Base-by-base conservation (phyloP, 2,888 invertebrate genomes). In the Caenorhabditis imperialis region DNA sequence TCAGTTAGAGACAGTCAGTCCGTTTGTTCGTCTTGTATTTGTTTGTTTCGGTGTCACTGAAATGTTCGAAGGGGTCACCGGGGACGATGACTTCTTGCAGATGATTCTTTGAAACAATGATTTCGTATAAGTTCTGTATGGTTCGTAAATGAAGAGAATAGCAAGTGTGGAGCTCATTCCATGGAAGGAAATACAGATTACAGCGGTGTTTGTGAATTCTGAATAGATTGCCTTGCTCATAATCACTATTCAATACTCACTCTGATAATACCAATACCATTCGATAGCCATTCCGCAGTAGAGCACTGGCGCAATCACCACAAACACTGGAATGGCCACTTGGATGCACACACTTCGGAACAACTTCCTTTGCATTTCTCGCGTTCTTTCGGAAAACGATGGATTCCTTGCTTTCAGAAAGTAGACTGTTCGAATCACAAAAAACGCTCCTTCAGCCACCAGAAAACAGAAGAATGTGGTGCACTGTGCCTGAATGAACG, bases 221-320 rank as follows among this genome's bases (percentile, higher is more conserved):
- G 47, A n/a, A 63, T 51, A 5, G 37, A 8, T 14, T 25, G 3
- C 10, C 10, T 18, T 1, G 1, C 5, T 12, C 23, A 22, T 18
- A 23, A 22, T 18, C 12, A 18, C 3, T 6, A 18, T 42, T 1
- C 4, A 7, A 3, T 2, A 22, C 47, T 16, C 3, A 62, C 62
- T 44, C 18, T 67, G 67, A 27, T 67, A 44, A 40, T 67, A 67
- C 23, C 35, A 67, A 25, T 67, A 50, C 22, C 40, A 67, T n/a
- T 50, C 35, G 18, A 57, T 44, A 8, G 57, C 48, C 8, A 3
- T 18, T 25, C 48, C 50, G 27, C 42, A 51, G 20, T 57, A 57
- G 0, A 57, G 44, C 4, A 67, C 27, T 0, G 57, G 67, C 10
- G 38, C 3, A 18, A 67, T 35, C n/a, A 67, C 57, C 0, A 67